phyloP scores from a whole-genome alignment of 2,888 invertebrate genomes.

The Nomada lathburiana region DNA sequence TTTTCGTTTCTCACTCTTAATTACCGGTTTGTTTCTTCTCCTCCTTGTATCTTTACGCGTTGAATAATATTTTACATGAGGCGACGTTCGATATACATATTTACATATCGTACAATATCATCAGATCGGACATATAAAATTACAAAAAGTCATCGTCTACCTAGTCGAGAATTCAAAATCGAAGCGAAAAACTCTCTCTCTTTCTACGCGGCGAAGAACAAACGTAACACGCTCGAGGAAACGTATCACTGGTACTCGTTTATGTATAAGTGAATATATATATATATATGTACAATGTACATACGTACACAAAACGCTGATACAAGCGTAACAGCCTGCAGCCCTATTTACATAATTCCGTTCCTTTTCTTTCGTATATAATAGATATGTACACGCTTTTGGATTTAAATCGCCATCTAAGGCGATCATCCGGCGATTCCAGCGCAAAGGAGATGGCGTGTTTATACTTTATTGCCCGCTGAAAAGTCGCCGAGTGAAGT shows the following conservation, averaged over 20 bases:
- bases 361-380: slow-evolving; percentile 33
- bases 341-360: slow-evolving; percentile 68
- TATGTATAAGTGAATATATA: slow-evolving; percentile 35
- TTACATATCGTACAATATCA: slow-evolving; percentile 83
- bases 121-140: slow-evolving; percentile 83
- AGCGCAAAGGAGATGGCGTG: slow-evolving; percentile 50
- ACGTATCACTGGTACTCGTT: slow-evolving; percentile 8
- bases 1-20: slow-evolving; percentile 62
- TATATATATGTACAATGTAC: slow-evolving; percentile 48
- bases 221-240: too few relatives aligned
- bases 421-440: slow-evolving; percentile 47
- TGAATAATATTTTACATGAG: slow-evolving; percentile 83
- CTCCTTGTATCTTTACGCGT: slow-evolving; percentile 62
- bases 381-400: slow-evolving; percentile 66
- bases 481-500: slow-evolving; percentile 59
- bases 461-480: slow-evolving; percentile 61
- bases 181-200: slow-evolving; percentile 64
- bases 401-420: slow-evolving; percentile 48
- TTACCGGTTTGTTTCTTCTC: slow-evolving; percentile 28
- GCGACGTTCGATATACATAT: slow-evolving; percentile 83
- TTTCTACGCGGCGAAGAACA: slow-evolving; percentile 49
- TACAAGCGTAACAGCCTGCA: slow-evolving; percentile 54
- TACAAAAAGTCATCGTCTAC: slow-evolving; percentile 83
- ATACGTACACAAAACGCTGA: slow-evolving; percentile 59
- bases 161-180: slow-evolving; percentile 69